Conservation (phyloP, 2,797 vertebrate genomes). For the Chelidonichthys spinosus region DNA sequence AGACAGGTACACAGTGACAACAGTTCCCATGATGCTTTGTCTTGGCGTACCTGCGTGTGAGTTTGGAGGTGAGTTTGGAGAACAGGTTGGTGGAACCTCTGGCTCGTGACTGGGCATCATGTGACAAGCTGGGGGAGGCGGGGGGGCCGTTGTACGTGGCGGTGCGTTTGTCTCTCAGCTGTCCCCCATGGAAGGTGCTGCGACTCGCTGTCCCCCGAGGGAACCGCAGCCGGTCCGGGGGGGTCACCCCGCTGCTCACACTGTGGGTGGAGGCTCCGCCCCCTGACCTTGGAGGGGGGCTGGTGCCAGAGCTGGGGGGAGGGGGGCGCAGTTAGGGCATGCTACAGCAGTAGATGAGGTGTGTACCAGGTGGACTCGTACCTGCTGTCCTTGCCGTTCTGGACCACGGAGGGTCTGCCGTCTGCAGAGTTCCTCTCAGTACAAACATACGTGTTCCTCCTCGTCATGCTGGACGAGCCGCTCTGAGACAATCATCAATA, state of each 20-base stretch:
- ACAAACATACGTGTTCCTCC: conserved; percentile 94
- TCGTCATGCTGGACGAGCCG: conserved; percentile 88
- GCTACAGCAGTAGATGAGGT: too few relatives aligned
- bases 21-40: neutral
- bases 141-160: conserved; percentile 94
- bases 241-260: conserved; percentile 89
- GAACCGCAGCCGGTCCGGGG: conserved; percentile 89
- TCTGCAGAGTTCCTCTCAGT: conserved; percentile 89
- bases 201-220: conserved; percentile 91
- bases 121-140: conserved; percentile 91
- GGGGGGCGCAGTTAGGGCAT: too few relatives aligned
- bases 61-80: conserved; percentile 93
- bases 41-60: conserved; percentile 90
- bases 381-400: conserved; percentile 1
- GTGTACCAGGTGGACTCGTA: neutral
- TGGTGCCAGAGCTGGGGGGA: neutral
- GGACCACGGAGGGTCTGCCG: conserved; percentile 79
- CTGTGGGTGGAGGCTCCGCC: conserved; percentile 92
- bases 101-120: conserved; percentile 90
- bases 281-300: neutral
- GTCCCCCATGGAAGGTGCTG: conserved; percentile 93
- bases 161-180: conserved; percentile 90
- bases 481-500: neutral
- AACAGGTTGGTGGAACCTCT: conserved; percentile 93
- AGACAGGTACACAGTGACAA: neutral